Percentiles rank a stretch among this genome's conserved stretches.
Evolutionary conservation across 1,140 invertebrate genomes (phyloP).

Genomic region (Trichogramma pretiosum): DNA sequence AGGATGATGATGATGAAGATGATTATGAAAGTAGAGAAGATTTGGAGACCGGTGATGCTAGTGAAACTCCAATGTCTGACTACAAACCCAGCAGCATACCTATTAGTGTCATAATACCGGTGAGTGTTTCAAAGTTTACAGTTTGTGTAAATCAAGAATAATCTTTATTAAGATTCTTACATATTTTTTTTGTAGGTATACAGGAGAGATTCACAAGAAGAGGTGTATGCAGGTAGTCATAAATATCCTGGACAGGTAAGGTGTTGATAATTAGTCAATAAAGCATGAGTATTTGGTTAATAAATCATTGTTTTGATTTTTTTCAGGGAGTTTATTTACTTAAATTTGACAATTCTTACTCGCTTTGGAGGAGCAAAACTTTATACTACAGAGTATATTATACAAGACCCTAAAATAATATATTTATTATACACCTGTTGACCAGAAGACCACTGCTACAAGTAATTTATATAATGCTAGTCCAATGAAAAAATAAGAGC

Average conservation of each 20-base stretch:
- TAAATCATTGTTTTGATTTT: conserved; percentile 12
- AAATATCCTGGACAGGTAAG: conserved; percentile 79
- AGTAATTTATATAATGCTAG: conserved; percentile 32
- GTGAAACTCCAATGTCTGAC: conserved; percentile 28
- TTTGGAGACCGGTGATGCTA: conserved; percentile 39
- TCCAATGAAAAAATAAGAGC: conserved; percentile 23
- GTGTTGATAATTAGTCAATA: not conserved
- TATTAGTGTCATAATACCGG: conserved; percentile 41
- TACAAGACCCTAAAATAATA: conserved; percentile 51
- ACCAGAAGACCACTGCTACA: conserved; percentile 27
- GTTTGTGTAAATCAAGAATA: conserved; percentile 6
- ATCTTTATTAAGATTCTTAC: conserved; percentile 3
- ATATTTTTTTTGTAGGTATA: conserved; percentile 81
- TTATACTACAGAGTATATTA: conserved; percentile 98
- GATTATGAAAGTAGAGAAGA: conserved; percentile 64
- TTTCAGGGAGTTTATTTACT: conserved; percentile 84
- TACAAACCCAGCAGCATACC: conserved; percentile 35
- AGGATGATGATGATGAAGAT: conserved; percentile 80
- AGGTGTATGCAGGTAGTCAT: conserved; percentile 96
- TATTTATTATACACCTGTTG: conserved; percentile 24
- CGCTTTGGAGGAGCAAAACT: conserved; percentile 97
- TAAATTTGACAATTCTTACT: conserved; percentile 99
- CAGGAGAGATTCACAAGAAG: conserved; percentile 89
- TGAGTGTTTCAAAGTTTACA: conserved; percentile 24
- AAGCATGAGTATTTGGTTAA: not conserved